Conservation (phyloP, 1,140 invertebrate species). For the Anastatus disparis region DNA sequence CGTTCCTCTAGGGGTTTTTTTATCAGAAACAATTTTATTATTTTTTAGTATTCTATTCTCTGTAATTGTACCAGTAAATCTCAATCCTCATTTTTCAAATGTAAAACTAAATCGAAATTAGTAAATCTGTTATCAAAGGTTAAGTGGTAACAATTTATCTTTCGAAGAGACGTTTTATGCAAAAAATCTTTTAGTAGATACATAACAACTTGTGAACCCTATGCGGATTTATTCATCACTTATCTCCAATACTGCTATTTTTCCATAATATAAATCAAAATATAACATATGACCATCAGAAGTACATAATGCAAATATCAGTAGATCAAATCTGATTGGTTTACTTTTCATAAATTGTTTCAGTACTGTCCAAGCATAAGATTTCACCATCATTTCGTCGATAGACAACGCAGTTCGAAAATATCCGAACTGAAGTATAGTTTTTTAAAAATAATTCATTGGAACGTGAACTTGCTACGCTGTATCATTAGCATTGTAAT, state of each 20-base stretch:
- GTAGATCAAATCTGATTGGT: slow-evolving; percentile 58
- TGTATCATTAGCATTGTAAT: slow-evolving; percentile 17
- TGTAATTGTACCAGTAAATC: background rate
- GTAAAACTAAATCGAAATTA: slow-evolving; percentile 1
- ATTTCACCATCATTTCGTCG: background rate
- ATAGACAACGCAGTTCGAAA: slow-evolving; percentile 25
- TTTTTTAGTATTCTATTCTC: slow-evolving; percentile 3
- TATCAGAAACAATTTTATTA: background rate
- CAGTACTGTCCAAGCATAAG: slow-evolving; percentile 41
- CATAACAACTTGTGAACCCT: no score
- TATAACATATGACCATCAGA: background rate
- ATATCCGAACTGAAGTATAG: slow-evolving; percentile 35
- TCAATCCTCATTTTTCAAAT: slow-evolving; percentile 9
- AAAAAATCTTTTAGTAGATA: no score
- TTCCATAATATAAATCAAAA: background rate
- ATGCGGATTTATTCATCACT: no score
- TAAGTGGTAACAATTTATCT: background rate
- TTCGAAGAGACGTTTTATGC: background rate
- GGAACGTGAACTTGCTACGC: background rate
- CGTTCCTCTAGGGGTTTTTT: background rate
- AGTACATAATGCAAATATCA: slow-evolving; percentile 48
- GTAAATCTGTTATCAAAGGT: background rate
- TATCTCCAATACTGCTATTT: no score
- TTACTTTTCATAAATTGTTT: slow-evolving; percentile 60
- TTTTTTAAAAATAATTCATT: slow-evolving; percentile 28